A percentile compares a stretch with the other conserved stretches of the same genome.
Evolutionary conservation across 64 coral and sea anemone species (phyloP).

Genomic region (Catalaphyllia jardinei): DNA sequence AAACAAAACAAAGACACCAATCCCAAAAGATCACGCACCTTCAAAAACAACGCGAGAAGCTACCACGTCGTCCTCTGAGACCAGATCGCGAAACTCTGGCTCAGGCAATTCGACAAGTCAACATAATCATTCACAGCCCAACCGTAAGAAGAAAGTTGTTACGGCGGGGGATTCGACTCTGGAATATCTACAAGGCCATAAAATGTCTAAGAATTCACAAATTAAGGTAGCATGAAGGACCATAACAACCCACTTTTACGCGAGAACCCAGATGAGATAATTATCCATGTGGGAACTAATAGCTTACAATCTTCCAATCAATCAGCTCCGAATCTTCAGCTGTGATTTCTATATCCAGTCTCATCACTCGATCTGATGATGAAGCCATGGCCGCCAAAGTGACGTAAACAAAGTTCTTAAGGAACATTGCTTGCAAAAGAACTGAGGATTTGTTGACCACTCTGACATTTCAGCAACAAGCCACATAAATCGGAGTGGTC

Average conservation of each 20-base stretch:
- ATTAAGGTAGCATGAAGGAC: constrained; percentile 30
- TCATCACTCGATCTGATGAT: not conserved
- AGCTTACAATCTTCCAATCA: not conserved
- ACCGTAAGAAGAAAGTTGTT: no score
- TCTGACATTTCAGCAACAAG: not conserved
- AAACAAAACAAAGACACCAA: no score
- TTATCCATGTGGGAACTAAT: constrained; percentile 41
- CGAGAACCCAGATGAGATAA: no score
- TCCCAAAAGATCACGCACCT: no score
- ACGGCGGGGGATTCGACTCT: constrained; percentile 22
- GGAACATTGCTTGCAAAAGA: not conserved
- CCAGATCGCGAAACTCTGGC: not conserved
- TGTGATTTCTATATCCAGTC: not conserved
- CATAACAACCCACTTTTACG: constrained; percentile 8
- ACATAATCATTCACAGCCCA: not conserved
- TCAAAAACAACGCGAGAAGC: no score
- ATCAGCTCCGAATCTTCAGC: constrained; percentile 1
- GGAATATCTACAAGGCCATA: constrained; percentile 31
- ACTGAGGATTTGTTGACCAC: not conserved
- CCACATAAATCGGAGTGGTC: not conserved
- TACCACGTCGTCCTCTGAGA: not conserved
- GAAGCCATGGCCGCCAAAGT: not conserved
- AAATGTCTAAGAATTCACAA: constrained; percentile 10
- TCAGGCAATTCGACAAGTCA: not conserved
- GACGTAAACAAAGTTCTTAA: not conserved